Evolutionary conservation across 2,888 invertebrate genomes (phyloP), one percentile per base, ranked within the genome.

Genomic region (Drosophila neutralis): DNA sequence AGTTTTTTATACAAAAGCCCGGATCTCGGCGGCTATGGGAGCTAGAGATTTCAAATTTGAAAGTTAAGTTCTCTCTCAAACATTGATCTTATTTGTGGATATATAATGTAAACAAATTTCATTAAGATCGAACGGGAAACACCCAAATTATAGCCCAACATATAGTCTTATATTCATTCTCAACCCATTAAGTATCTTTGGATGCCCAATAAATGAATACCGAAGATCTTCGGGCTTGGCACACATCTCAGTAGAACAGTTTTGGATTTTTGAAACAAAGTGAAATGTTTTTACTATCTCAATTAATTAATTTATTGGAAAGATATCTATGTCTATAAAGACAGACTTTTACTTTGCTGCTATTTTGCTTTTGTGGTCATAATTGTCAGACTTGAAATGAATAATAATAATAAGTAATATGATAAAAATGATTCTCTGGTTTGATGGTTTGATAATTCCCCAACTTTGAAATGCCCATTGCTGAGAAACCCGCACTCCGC

Each of bases 401-500:
- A 31, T 31, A 31, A 7, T 29, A 29, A 31, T 8, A 2, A 31
- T 31, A 31, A n/a, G n/a, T 38, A 38, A 36, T 36, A 7, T 36
- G 6, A 0, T 2, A 18, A 8, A 24, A 21, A 4, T 7, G 7
- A 4, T 21, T 45, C 29, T n/a, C 18, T 6, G 3, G 2, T 18
- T 18, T 3, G 1, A 15, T n/a, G 29, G 18, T 4, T 51, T 10
- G 6, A 51, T 27, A 11, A 36, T 10, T 24, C 15, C 15, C 24
- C 4, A 2, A 53, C 18, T 35, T 59, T 36, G 2, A 1, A 11
- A 59, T 64, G 71, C 67, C 71, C 67, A 70, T 7, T 27, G 40
- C 42, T 49, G 2, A 61, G 48, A 18, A 10, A n/a, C 60, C 69
- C 75, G 59, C 78, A 49, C 8, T 82, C 60, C 80, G 80, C 71